Percentiles rank a stretch among this genome's conserved stretches.
phyloP scores from a whole-genome alignment of 1,140 invertebrate species.

The Homalodisca vitripennis region DNA sequence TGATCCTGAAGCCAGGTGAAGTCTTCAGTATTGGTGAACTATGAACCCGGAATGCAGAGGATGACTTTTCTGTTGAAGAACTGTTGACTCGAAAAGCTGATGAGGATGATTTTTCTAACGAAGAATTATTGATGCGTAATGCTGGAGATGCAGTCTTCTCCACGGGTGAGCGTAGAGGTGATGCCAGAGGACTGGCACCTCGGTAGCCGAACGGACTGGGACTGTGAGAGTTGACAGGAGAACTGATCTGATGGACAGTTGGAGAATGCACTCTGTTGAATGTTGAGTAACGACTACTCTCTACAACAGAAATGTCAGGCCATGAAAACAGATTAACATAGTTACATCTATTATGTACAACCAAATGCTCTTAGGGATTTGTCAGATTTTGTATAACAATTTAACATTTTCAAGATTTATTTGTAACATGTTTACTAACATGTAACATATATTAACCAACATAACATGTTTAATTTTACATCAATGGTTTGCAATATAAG shows the following conservation, averaged over 20 bases:
- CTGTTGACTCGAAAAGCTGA: neutral
- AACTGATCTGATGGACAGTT: slow-evolving; percentile 33
- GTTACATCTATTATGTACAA: too few species aligned
- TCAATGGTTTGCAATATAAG: too few species aligned
- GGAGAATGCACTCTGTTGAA: slow-evolving; percentile 34
- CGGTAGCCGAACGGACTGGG: slow-evolving; percentile 36
- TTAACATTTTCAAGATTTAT: too few species aligned
- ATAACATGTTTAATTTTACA: too few species aligned
- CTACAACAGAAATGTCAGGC: neutral
- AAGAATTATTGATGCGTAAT: neutral
- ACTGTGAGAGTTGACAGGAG: slow-evolving; percentile 36
- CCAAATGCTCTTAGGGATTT: too few species aligned
- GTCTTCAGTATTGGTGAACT: slow-evolving; percentile 13
- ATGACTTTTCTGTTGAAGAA: slow-evolving; percentile 8
- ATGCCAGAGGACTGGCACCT: slow-evolving; percentile 14
- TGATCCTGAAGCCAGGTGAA: neutral
- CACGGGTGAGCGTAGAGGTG: slow-evolving; percentile 14
- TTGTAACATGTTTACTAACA: too few species aligned
- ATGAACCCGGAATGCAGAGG: slow-evolving; percentile 3
- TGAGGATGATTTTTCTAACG: slow-evolving; percentile 6
- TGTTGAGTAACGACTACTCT: slow-evolving; percentile 27
- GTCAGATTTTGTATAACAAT: too few species aligned
- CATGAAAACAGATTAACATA: too few species aligned
- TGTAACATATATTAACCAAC: too few species aligned
- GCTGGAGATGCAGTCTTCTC: neutral